A percentile compares a stretch with the other conserved stretches of the same genome.
phyloP scores from a whole-genome alignment of 2,888 invertebrate genomes.

The Nebria salina region DNA sequence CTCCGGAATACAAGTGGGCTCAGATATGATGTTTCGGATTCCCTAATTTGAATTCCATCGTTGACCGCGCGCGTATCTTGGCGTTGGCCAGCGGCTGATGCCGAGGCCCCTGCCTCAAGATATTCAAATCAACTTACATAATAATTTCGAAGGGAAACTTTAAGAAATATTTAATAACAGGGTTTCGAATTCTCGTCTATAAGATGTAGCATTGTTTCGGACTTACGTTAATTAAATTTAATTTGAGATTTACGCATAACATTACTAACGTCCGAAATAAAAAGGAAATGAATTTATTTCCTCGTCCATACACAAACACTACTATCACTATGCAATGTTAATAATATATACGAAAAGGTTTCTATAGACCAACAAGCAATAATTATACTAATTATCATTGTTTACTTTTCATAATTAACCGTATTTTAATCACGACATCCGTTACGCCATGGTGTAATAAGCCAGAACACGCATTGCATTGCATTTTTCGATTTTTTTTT shows the following conservation, averaged over 20 bases:
- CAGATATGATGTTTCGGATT: conserved; percentile 23
- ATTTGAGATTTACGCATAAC: conserved; percentile 37
- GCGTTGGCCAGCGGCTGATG: too few species aligned
- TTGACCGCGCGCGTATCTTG: conserved; percentile 22
- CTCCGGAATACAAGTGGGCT: background rate
- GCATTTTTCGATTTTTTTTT: background rate
- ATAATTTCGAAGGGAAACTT: conserved; percentile 34
- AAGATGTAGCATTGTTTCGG: conserved; percentile 31
- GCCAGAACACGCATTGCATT: background rate
- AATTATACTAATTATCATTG: conserved; percentile 42
- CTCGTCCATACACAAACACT: background rate
- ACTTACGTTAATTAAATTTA: conserved; percentile 39
- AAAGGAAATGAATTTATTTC: conserved; percentile 7
- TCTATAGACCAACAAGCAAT: conserved; percentile 12
- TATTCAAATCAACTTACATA: conserved; percentile 40
- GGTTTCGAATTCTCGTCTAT: conserved; percentile 30
- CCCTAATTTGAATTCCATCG: conserved; percentile 39
- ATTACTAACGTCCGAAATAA: background rate
- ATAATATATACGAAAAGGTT: background rate
- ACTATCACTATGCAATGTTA: background rate
- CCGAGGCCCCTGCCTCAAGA: conserved; percentile 9
- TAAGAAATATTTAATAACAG: conserved; percentile 44
- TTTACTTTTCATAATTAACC: conserved; percentile 37
- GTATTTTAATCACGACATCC: conserved; percentile 18
- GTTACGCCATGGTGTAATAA: background rate